Conservation (phyloP, 2,888 invertebrate species). For the Brassicogethes aeneus region DNA sequence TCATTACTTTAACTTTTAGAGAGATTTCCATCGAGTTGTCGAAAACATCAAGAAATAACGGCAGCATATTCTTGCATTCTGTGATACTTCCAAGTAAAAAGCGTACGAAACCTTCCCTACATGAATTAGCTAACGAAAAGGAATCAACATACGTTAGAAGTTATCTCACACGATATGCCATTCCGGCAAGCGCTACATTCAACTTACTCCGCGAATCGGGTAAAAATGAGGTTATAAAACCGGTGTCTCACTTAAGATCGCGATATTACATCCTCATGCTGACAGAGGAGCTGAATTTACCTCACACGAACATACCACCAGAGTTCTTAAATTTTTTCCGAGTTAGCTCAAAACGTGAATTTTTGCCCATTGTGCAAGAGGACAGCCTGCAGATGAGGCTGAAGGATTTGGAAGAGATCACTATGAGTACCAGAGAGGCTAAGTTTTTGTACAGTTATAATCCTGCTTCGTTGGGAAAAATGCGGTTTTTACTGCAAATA, state of each 20-base stretch:
- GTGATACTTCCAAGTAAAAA: constrained; percentile 52
- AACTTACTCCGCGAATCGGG: constrained; percentile 53
- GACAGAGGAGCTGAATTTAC: constrained; percentile 49
- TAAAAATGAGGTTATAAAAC: constrained; percentile 34
- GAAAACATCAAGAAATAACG: constrained; percentile 68
- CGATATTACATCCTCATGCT: constrained; percentile 68
- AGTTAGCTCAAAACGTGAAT: constrained; percentile 52
- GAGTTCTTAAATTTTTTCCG: constrained; percentile 41
- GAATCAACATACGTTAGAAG: constrained; percentile 55
- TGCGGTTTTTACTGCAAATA: constrained; percentile 69
- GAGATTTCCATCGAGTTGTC: constrained; percentile 62
- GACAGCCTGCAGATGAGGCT: constrained; percentile 76
- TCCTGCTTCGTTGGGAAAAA: constrained; percentile 71
- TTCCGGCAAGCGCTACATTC: constrained; percentile 68
- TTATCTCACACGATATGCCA: constrained; percentile 61
- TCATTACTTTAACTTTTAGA: constrained; percentile 41
- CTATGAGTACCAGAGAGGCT: constrained; percentile 48
- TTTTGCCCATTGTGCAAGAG: constrained; percentile 74
- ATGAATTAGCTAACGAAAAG: constrained; percentile 50
- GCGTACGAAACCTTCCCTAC: constrained; percentile 44
- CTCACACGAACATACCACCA: constrained; percentile 29
- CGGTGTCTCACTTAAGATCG: constrained; percentile 70
- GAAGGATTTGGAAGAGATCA: constrained; percentile 62
- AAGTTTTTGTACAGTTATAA: constrained; percentile 62
- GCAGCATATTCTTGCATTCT: constrained; percentile 72